Base-by-base conservation (phyloP, 2,888 invertebrate genomes). In the Bimastos eiseni region DNA sequence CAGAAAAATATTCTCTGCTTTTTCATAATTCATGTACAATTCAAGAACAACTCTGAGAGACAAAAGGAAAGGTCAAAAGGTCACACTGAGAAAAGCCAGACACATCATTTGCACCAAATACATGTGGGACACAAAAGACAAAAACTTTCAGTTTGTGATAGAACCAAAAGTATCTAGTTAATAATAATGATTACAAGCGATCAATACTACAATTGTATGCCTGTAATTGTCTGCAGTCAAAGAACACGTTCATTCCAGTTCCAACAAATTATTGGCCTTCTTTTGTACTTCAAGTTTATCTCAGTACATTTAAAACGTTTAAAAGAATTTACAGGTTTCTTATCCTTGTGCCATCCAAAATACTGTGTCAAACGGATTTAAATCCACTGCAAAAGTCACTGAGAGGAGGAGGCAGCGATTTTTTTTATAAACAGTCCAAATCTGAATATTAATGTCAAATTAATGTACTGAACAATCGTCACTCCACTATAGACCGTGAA, bases 1-100 rank as follows among this genome's bases (percentile, higher is more conserved):
- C 70, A 70, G 70, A 70, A 70, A 70, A 70, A 70, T 70, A 70
- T n/a, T 70, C 49, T 49, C 70, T 70, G 70, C 70, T 70, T 70
- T 70, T 70, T 70, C 70, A 70, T 70, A 70, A n/a, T 70, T 70
- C 70, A 70, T n/a, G 11, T 70, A 70, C 70, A 70, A 70, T 70
- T 70, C 8, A 70, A 30, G n/a, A 49, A 70, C 30, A 70, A 70
- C 70, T 70, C 70, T 70, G 30, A 70, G 30, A 70, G n/a, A 70
- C n/a, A 17, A 70, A 70, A 70, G n/a, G n/a, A 70, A 70, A 11
- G n/a, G 70, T 70, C n/a, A 70, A 70, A 0, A 30, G 70, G 70
- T 8, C 11, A n/a, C n/a, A 13, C 0, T n/a, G 70, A 70, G 70
- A 70, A 70, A 44, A 70, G n/a, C n/a, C n/a, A 8, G 8, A 11